Conservation (phyloP, 2,888 invertebrate genomes). For the Philonicus albiceps region DNA sequence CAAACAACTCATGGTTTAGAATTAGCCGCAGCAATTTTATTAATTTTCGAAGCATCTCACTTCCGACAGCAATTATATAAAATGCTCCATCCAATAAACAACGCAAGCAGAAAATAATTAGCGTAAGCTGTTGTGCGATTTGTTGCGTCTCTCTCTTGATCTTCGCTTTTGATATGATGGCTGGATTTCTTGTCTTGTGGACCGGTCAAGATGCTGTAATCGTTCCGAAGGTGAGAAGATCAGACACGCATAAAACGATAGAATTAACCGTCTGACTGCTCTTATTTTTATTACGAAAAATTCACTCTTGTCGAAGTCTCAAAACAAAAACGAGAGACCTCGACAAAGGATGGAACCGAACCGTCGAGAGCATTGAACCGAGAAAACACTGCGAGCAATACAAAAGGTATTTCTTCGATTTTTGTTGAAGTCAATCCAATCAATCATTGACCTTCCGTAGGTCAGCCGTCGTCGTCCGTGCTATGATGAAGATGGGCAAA, state of each 20-base stretch:
- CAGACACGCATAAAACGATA: slow-evolving; percentile 11
- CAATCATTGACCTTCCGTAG: slow-evolving; percentile 33
- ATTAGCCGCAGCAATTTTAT: background rate
- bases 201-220: background rate
- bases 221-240: slow-evolving; percentile 7
- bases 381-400: background rate
- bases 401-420: background rate
- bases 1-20: background rate
- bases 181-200: background rate
- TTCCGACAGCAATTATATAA: background rate
- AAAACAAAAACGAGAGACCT: background rate
- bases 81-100: background rate
- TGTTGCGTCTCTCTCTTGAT: background rate
- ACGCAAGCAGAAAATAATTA: background rate
- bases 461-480: background rate
- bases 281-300: slow-evolving; percentile 1
- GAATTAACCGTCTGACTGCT: slow-evolving; percentile 12
- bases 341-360: background rate
- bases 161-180: background rate
- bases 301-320: background rate
- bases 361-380: slow-evolving; percentile 2
- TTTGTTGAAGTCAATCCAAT: slow-evolving; percentile 2
- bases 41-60: background rate
- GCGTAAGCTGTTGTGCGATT: background rate
- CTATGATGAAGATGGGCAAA: background rate